These are phyloP conservation scores for Bungarus multicinctus DNA, from an alignment of 2,113 vertebrate species.

Conservation along the genomic window DNA sequence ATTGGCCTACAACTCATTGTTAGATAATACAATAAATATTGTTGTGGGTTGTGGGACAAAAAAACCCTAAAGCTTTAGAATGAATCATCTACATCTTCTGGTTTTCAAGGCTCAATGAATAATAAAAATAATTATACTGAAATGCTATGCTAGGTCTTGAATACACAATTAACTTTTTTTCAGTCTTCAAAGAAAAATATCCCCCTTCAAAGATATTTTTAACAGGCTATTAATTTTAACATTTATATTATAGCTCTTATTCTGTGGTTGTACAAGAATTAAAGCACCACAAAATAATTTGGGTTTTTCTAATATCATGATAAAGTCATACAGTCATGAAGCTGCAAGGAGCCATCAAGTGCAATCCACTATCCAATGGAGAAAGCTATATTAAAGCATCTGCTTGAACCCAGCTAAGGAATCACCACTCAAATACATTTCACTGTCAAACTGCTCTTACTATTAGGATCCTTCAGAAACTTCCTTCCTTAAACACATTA, in stretches of 20 bases:
- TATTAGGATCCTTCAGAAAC: neutral
- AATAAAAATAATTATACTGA: slow-evolving; percentile 14
- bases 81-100: neutral
- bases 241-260: neutral
- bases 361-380: neutral
- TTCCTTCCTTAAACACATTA: neutral
- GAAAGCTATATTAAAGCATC: neutral
- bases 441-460: neutral
- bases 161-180: neutral
- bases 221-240: neutral
- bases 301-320: neutral
- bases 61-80: slow-evolving; percentile 8
- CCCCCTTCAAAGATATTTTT: neutral
- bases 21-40: slow-evolving; percentile 36
- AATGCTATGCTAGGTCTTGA: neutral
- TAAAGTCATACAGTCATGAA: neutral
- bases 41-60: neutral
- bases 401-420: neutral
- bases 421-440: neutral
- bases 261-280: slow-evolving; percentile 8
- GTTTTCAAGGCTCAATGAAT: slow-evolving; percentile 21
- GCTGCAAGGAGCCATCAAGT: neutral
- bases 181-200: slow-evolving; percentile 6
- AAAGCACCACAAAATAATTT: neutral
- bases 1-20: slow-evolving; percentile 44